phyloP scores from a whole-genome alignment of 2,888 invertebrate genomes.

The Drosophila anomalata region DNA sequence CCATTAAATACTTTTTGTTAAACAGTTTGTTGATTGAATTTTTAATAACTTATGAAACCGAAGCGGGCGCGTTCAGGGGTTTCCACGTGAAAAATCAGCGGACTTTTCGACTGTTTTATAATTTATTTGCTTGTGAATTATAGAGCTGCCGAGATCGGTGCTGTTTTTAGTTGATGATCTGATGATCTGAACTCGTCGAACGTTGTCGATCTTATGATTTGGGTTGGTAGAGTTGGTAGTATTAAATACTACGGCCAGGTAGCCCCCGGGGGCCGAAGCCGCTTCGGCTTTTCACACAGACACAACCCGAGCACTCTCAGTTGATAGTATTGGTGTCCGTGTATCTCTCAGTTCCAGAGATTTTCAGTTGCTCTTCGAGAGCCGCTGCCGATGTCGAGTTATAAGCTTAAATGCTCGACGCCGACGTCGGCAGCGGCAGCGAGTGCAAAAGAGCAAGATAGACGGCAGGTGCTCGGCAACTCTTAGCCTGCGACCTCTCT shows the following conservation, averaged over 20 bases:
- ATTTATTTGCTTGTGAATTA: conserved; percentile 7
- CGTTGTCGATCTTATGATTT: conserved; percentile 84
- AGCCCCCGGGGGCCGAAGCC: conserved; percentile 25
- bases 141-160: conserved; percentile 23
- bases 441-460: conserved; percentile 61
- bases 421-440: conserved; percentile 33
- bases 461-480: conserved; percentile 64
- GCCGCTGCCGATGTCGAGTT: too few species aligned
- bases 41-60: conserved; percentile 18
- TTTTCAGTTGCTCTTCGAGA: too few species aligned
- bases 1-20: conserved; percentile 62
- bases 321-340: background rate
- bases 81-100: conserved; percentile 31
- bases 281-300: conserved; percentile 1
- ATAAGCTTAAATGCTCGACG: conserved; percentile 1
- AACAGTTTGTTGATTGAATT: conserved; percentile 26
- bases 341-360: too few species aligned
- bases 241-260: conserved; percentile 76
- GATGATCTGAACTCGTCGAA: conserved; percentile 81
- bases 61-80: conserved; percentile 11
- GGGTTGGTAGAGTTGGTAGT: conserved; percentile 82
- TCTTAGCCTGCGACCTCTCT: conserved; percentile 57
- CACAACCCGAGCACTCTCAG: background rate
- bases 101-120: conserved; percentile 15
- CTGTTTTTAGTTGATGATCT: conserved; percentile 16